Conservation (phyloP, 1,140 invertebrate species). For the Apis florea region DNA sequence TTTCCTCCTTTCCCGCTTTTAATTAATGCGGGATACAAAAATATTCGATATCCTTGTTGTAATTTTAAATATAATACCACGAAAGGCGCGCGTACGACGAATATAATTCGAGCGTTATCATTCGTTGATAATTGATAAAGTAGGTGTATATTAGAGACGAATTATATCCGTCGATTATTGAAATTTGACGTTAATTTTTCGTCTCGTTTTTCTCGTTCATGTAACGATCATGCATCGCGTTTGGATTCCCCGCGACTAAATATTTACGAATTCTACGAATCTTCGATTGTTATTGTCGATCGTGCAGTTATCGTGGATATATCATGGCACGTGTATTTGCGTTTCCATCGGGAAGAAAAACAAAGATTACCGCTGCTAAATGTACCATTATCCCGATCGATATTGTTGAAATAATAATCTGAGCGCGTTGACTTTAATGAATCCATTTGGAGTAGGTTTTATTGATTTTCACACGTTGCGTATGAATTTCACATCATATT, state of each 20-base stretch:
- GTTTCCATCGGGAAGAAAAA: background rate
- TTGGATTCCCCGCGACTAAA: conserved; percentile 2
- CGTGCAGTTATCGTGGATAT: background rate
- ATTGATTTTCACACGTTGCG: background rate
- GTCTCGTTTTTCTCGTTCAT: background rate
- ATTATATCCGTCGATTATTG: conserved; percentile 48
- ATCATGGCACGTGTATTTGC: background rate
- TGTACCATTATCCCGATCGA: background rate
- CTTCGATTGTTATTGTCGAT: background rate
- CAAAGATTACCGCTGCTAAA: background rate
- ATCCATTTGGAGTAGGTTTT: no score
- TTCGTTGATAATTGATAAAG: conserved; percentile 45
- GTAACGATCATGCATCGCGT: background rate
- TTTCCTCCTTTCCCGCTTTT: background rate
- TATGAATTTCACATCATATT: background rate
- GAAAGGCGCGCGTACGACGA: background rate
- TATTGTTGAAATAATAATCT: conserved; percentile 16
- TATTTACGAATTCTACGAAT: conserved; percentile 28
- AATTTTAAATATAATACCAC: background rate
- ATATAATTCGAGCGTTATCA: conserved; percentile 45
- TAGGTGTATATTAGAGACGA: conserved; percentile 46
- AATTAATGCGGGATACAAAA: background rate
- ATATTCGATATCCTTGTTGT: no score
- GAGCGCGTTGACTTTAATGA: background rate
- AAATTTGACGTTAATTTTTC: conserved; percentile 51